These are phyloP conservation scores for Dermolepida albohirtum DNA, from an alignment of 2,888 invertebrate genomes.

Conservation along the genomic window DNA sequence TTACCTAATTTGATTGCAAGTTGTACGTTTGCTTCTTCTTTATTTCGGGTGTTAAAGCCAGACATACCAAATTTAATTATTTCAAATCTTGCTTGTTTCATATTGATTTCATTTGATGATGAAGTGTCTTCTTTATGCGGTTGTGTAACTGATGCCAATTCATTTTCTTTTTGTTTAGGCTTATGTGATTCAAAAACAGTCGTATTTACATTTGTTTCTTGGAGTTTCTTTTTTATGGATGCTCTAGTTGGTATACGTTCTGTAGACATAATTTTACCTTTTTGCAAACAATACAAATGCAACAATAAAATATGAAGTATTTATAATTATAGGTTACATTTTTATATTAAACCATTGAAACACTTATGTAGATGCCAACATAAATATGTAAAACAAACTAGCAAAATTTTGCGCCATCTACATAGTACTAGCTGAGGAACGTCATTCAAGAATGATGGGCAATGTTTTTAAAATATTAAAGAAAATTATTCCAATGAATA, in stretches of 20 bases:
- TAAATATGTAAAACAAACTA: no score
- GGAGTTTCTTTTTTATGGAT: conserved; percentile 66
- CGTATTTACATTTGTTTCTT: conserved; percentile 65
- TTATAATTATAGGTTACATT: no score
- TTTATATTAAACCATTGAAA: no score
- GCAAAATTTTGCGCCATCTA: no score
- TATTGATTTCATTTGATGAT: conserved; percentile 69
- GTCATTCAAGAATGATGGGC: no score
- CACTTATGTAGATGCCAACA: no score
- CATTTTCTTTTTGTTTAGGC: conserved; percentile 64
- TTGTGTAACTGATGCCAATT: conserved; percentile 12
- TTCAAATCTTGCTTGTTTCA: conserved; percentile 83
- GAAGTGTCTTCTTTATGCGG: conserved; percentile 2
- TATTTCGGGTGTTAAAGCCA: conserved; percentile 77
- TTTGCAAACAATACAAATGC: no score
- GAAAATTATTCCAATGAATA: no score
- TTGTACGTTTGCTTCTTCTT: conserved; percentile 82
- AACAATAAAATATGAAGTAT: no score
- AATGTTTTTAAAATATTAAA: no score
- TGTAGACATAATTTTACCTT: background rate
- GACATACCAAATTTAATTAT: conserved; percentile 86
- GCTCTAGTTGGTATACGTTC: conserved; percentile 67
- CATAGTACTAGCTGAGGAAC: no score
- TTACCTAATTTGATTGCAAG: conserved; percentile 81
- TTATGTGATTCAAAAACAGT: conserved; percentile 69